Conservation (phyloP, 2,888 invertebrate species). For the Achlya flavicornis region DNA sequence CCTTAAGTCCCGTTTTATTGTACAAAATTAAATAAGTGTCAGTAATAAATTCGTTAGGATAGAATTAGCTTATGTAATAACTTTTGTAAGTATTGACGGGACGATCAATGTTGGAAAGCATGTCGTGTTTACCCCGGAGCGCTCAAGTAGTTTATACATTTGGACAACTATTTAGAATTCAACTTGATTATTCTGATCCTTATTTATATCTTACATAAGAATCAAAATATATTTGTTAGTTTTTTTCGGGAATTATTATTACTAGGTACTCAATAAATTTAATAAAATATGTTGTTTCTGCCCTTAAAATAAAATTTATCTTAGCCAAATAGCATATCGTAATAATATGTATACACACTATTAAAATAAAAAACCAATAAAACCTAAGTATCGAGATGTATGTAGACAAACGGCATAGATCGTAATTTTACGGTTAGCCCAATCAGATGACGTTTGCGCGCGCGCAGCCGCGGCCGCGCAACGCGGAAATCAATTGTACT, state of each 20-base stretch:
- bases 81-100: constrained; percentile 21
- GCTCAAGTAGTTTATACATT: constrained; percentile 26
- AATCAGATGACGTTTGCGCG: constrained; percentile 64
- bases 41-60: constrained; percentile 6
- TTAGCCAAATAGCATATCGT: not conserved
- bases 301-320: not conserved
- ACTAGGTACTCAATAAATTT: too few species aligned
- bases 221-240: not conserved
- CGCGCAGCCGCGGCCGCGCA: constrained; percentile 35
- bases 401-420: constrained; percentile 24
- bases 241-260: too few species aligned
- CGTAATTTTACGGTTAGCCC: constrained; percentile 60
- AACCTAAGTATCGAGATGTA: constrained; percentile 1
- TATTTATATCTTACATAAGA: not conserved
- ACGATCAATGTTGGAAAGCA: constrained; percentile 26
- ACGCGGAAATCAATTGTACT: constrained; percentile 73
- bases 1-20: not conserved
- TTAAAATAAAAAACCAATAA: not conserved
- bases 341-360: not conserved
- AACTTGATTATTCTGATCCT: not conserved
- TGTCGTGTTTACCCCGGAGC: constrained; percentile 38
- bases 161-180: not conserved
- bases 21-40: constrained; percentile 7
- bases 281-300: not conserved
- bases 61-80: constrained; percentile 19